Evolutionary conservation across 1,140 invertebrate genomes (phyloP).

Genomic region (Saccostrea cuccullata): DNA sequence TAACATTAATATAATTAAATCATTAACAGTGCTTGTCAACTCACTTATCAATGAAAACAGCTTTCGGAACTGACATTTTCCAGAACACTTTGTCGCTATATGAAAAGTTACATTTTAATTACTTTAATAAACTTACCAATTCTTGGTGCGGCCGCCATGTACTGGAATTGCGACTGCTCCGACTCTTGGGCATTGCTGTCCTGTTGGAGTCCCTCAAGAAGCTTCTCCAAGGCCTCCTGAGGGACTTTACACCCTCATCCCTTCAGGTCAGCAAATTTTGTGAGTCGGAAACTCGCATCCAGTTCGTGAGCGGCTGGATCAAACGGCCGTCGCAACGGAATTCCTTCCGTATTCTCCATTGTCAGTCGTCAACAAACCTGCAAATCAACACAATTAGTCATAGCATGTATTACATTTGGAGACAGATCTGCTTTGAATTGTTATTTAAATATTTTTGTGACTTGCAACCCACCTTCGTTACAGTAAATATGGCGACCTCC

Average conservation of each 20-base stretch:
- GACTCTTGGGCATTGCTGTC: constrained; percentile 76
- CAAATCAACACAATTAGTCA: constrained; percentile 47
- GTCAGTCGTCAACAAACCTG: constrained; percentile 44
- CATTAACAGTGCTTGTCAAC: not conserved
- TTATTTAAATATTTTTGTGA: not conserved
- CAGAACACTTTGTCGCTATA: constrained; percentile 51
- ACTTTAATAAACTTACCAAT: constrained; percentile 70
- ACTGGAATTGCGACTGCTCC: constrained; percentile 77
- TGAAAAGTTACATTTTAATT: not conserved
- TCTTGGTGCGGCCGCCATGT: constrained; percentile 73
- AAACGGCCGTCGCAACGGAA: constrained; percentile 84
- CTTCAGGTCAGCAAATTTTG: constrained; percentile 97
- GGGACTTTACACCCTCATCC: constrained; percentile 99
- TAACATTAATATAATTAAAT: not conserved
- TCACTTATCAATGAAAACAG: not conserved
- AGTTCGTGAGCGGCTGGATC: constrained; percentile 97
- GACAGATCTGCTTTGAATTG: not conserved
- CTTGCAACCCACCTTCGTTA: not conserved
- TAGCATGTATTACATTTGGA: not conserved
- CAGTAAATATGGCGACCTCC: constrained; percentile 65
- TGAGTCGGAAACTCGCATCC: constrained; percentile 94
- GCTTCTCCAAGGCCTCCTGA: constrained; percentile 95
- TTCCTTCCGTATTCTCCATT: constrained; percentile 60
- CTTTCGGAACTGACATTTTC: constrained; percentile 50
- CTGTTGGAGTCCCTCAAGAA: constrained; percentile 93